phyloP scores from a whole-genome alignment of 1,140 invertebrate species.

The Megathymus violae region DNA sequence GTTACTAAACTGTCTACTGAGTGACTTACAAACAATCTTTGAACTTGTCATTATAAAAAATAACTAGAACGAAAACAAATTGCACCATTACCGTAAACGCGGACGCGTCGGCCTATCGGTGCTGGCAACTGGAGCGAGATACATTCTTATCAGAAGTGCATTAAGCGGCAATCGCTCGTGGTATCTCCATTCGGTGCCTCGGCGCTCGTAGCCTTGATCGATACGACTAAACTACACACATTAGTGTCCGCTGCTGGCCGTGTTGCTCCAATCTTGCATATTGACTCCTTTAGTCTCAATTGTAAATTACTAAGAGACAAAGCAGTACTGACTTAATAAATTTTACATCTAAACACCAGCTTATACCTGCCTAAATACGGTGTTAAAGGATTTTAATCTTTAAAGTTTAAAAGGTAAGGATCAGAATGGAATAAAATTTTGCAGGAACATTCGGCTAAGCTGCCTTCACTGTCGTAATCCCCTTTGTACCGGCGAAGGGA shows the following conservation, averaged over 20 bases:
- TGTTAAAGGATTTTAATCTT: background rate
- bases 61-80: too few relatives aligned
- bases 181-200: background rate
- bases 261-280: background rate
- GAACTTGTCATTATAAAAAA: background rate
- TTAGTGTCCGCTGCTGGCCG: background rate
- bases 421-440: background rate
- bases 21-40: background rate
- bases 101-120: too few relatives aligned
- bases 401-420: background rate
- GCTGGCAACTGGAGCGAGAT: background rate
- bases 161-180: background rate
- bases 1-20: too few relatives aligned
- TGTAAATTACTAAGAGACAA: background rate
- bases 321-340: background rate
- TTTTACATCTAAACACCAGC: background rate
- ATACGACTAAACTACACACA: background rate
- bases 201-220: too few relatives aligned
- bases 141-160: background rate
- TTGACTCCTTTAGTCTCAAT: too few relatives aligned
- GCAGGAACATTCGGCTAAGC: conserved; percentile 7
- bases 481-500: conserved; percentile 24
- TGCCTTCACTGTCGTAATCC: conserved; percentile 24
- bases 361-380: background rate
- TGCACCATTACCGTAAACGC: too few relatives aligned